phyloP scores from a whole-genome alignment of 2,888 invertebrate genomes.

The Polyommatus icarus region DNA sequence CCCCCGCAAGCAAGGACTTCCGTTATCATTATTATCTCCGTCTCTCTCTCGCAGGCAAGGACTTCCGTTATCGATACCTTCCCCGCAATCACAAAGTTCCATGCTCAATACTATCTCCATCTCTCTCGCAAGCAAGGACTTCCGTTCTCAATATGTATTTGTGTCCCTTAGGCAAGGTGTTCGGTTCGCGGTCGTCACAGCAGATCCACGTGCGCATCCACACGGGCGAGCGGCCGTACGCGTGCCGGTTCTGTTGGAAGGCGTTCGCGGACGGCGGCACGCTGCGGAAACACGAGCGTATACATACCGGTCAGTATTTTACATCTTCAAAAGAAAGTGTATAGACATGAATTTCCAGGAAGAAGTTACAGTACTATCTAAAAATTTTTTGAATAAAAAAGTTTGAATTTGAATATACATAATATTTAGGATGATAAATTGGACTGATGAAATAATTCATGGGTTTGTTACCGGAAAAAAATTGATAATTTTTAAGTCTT shows the following conservation, averaged over 20 bases:
- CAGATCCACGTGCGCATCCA: slow-evolving; percentile 93
- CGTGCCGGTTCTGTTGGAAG: slow-evolving; percentile 93
- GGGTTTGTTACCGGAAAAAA: neutral
- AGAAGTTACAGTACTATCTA: too few species aligned
- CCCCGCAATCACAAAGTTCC: too few species aligned
- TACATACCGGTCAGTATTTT: slow-evolving; percentile 83
- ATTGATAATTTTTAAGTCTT: too few species aligned
- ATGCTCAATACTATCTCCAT: too few species aligned
- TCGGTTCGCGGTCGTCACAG: slow-evolving; percentile 91
- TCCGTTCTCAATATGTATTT: too few species aligned
- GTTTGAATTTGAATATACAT: neutral
- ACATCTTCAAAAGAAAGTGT: too few species aligned
- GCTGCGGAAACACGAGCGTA: slow-evolving; percentile 90
- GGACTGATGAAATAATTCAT: neutral
- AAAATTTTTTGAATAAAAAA: too few species aligned
- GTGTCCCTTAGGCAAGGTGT: slow-evolving; percentile 84
- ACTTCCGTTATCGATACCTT: too few species aligned
- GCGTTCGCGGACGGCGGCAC: slow-evolving; percentile 94
- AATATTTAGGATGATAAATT: neutral
- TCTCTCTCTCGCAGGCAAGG: neutral
- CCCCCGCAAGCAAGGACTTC: neutral
- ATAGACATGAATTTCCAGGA: too few species aligned
- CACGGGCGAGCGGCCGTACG: slow-evolving; percentile 91
- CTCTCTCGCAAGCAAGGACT: too few species aligned
- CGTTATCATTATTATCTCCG: neutral